phyloP scores from a whole-genome alignment of 2,113 vertebrate species.

The Equus przewalskii region DNA sequence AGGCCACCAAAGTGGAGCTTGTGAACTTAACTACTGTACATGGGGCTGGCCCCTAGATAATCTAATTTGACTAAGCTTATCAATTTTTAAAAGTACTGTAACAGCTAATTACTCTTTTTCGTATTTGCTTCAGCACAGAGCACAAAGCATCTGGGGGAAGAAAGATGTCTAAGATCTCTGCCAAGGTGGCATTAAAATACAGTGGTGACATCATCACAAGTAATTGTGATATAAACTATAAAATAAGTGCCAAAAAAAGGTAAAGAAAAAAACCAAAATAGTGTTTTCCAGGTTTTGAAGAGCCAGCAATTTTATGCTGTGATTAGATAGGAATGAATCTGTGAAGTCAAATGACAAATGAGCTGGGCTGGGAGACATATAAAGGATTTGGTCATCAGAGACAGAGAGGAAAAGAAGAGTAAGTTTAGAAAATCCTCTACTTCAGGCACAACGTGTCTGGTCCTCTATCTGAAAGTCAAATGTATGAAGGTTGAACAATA shows the following conservation, averaged over 20 bases:
- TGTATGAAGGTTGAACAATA: neutral
- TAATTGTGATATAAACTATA: neutral
- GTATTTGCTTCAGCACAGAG: neutral
- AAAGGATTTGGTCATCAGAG: neutral
- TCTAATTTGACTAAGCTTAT: neutral
- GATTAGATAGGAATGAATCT: neutral
- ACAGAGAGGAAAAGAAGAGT: neutral
- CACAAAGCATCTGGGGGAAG: neutral
- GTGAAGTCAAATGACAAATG: neutral
- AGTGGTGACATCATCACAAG: neutral
- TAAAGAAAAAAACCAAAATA: neutral
- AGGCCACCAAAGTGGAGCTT: no score
- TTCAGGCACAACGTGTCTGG: neutral
- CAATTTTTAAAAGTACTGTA: neutral
- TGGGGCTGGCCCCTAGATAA: neutral
- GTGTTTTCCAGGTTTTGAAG: neutral
- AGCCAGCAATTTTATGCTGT: neutral
- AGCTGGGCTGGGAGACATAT: neutral
- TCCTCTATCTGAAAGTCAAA: neutral
- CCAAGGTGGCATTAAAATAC: neutral
- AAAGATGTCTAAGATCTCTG: neutral
- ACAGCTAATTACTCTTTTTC: neutral
- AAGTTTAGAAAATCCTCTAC: neutral
- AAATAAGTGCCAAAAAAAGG: neutral
- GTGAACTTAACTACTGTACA: no score